Conservation (phyloP, 1,140 invertebrate species). For the Bombus polaris region DNA sequence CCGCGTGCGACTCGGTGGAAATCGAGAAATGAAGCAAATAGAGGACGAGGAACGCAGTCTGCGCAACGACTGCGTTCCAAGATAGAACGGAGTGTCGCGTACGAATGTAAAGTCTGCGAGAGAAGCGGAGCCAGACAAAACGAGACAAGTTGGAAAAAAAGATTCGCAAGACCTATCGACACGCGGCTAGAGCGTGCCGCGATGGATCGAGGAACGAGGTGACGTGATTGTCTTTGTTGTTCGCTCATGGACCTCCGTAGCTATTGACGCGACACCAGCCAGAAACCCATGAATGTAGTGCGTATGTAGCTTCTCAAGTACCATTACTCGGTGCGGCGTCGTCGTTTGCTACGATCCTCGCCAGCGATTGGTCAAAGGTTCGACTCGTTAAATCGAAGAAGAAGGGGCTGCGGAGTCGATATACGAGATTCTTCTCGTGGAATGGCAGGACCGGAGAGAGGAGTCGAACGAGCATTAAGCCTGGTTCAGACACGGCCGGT, state of each 20-base stretch:
- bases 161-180: background rate
- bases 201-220: background rate
- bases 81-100: slow-evolving; percentile 20
- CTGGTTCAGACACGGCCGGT: too few species aligned
- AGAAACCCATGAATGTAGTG: background rate
- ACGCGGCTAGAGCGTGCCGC: background rate
- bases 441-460: background rate
- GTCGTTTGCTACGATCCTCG: slow-evolving; percentile 31
- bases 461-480: background rate
- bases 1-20: too few species aligned
- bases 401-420: too few species aligned
- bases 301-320: background rate
- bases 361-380: slow-evolving; percentile 54
- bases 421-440: slow-evolving; percentile 5
- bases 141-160: background rate
- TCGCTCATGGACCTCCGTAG: background rate
- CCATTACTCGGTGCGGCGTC: background rate
- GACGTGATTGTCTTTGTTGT: background rate
- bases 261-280: background rate
- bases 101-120: background rate
- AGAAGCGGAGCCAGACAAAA: background rate
- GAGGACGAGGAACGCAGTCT: background rate
- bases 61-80: slow-evolving; percentile 5
- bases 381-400: background rate
- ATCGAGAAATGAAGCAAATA: background rate